These are phyloP conservation scores for Plutella xylostella DNA, from an alignment of 2,888 invertebrate genomes.

Conservation along the genomic window DNA sequence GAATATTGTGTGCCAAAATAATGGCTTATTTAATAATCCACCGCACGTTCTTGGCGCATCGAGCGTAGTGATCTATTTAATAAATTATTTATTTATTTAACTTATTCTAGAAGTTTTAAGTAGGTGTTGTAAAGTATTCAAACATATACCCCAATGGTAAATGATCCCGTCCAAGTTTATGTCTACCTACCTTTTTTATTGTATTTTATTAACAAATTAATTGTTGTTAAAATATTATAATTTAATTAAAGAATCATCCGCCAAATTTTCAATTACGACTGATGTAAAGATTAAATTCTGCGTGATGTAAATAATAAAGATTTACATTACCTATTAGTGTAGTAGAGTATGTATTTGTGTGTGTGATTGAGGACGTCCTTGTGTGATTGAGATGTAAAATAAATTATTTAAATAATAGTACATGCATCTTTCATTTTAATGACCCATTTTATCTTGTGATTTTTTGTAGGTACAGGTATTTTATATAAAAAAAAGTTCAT, in stretches of 20 bases:
- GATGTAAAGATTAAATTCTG: constrained; percentile 56
- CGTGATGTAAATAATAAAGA: constrained; percentile 52
- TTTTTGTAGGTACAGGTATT: too few species aligned
- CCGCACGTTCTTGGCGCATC: constrained; percentile 35
- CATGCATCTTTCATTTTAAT: neutral
- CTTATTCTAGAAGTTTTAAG: constrained; percentile 58
- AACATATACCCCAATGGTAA: constrained; percentile 24
- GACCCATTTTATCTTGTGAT: neutral
- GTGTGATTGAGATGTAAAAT: constrained; percentile 62
- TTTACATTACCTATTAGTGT: constrained; percentile 58
- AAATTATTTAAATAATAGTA: constrained; percentile 31
- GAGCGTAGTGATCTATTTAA: constrained; percentile 47
- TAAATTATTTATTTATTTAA: constrained; percentile 68
- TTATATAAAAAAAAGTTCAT: too few species aligned
- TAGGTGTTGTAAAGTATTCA: constrained; percentile 33
- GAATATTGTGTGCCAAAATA: too few species aligned
- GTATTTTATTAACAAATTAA: constrained; percentile 38
- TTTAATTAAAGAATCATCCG: constrained; percentile 24
- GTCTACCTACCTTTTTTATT: constrained; percentile 18
- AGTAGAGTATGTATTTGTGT: constrained; percentile 43
- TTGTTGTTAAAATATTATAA: constrained; percentile 35
- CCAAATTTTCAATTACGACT: constrained; percentile 61
- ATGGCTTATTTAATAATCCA: constrained; percentile 29
- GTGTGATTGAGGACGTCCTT: constrained; percentile 68
- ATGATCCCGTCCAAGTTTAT: constrained; percentile 26